Evolutionary conservation across 2,888 invertebrate genomes (phyloP), one percentile per base, ranked within the genome.

Genomic region (Melieria picta): DNA sequence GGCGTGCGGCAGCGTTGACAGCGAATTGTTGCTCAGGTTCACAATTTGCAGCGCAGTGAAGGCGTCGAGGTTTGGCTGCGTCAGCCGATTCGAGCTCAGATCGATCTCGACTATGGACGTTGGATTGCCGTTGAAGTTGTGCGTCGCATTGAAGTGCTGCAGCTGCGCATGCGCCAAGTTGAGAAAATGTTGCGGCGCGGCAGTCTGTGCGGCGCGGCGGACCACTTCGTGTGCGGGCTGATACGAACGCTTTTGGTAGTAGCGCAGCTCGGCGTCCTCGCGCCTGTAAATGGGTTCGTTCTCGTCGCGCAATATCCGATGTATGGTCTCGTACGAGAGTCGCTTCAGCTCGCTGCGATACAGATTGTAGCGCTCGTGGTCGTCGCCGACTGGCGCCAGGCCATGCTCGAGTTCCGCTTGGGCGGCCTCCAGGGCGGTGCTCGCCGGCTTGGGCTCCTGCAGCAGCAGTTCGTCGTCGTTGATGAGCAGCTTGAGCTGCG

Each of bases 241-340:
- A 11, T 71, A 64, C 13, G 80, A 80, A 30, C 81, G 78, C 58
- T 79, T 81, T 11, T 80, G 81, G 63, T 82, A 80, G 75, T 81
- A 84, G 7, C 82, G 80, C 74, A 80, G 52, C 42, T 84, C 82
- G 4, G 79, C 79, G 7, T 80, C 78, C 30, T 76, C 77, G 10
- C 79, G 76, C 4, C 83, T 79, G 68, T 81, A 83, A 70, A 79
- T 80, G 7, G 85, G 81, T 52, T 83, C 86, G 69, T 85, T 81
- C 65, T 86, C 86, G 71, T 86, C 86, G 62, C 86, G 79, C 52
- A 86, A 73, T 72, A 86, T 84, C 56, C 85, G 82, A 58, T 85
- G 87, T 70, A 86, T 84, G 11, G 82, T 84, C 55, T 82, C 84
- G 57, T 82, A 83, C 43, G 83, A 82, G 13, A 86, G 80, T 61